A percentile compares a stretch with the other conserved stretches of the same genome.
Conservation (phyloP, 1,140 invertebrate genomes). For the Brachionus calyciflorus region DNA sequence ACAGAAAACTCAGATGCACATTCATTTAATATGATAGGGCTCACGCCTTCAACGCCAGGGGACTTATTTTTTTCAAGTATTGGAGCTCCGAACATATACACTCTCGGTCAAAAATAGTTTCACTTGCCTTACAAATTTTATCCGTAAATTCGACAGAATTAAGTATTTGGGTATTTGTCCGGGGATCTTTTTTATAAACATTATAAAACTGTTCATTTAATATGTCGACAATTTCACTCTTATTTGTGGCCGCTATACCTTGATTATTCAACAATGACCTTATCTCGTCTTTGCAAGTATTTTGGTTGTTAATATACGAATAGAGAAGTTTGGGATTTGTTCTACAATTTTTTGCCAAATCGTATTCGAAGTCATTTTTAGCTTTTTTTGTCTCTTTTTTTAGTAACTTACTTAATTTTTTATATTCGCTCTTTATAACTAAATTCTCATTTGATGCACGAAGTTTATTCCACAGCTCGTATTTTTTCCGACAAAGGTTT, state of each 20-base stretch:
- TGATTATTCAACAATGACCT: not conserved
- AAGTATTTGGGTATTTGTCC: not conserved
- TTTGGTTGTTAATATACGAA: not conserved
- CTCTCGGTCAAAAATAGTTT: too few species aligned
- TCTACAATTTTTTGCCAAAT: not conserved
- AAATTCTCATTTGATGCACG: too few species aligned
- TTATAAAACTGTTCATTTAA: conserved; percentile 14
- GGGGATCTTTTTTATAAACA: not conserved
- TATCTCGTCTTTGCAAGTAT: not conserved
- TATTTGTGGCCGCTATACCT: not conserved
- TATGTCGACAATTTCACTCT: not conserved
- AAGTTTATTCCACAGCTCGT: too few species aligned
- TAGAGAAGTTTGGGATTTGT: not conserved
- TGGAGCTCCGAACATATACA: too few species aligned
- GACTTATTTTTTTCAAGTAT: too few species aligned
- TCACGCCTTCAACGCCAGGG: too few species aligned
- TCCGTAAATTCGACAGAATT: too few species aligned
- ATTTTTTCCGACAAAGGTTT: too few species aligned
- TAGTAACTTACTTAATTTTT: not conserved
- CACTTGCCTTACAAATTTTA: too few species aligned
- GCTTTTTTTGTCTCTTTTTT: not conserved
- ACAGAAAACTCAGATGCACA: not conserved
- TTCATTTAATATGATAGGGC: too few species aligned
- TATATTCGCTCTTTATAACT: too few species aligned
- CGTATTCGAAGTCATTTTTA: not conserved